Conservation (phyloP, 1,140 invertebrate species). For the Lysiphlebus fabarum region DNA sequence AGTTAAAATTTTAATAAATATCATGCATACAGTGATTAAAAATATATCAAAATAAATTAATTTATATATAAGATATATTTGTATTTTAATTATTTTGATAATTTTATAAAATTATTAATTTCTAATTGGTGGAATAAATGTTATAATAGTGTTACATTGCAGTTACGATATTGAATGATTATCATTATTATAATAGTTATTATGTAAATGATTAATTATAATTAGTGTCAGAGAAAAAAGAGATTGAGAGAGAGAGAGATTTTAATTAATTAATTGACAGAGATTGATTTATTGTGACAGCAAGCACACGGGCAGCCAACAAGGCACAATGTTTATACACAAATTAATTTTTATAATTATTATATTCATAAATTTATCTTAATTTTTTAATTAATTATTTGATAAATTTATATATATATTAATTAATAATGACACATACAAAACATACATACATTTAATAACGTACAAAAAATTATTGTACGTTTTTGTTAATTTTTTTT, state of each 20-base stretch:
- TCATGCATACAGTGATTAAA: too few species aligned
- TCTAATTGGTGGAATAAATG: too few species aligned
- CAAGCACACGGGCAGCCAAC: conserved; percentile 23
- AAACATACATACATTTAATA: conserved; percentile 16
- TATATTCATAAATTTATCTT: conserved; percentile 15
- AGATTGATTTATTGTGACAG: conserved; percentile 12
- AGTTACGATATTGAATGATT: too few species aligned
- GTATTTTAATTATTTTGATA: too few species aligned
- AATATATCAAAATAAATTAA: too few species aligned
- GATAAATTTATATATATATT: conserved; percentile 11
- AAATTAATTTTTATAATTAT: background rate
- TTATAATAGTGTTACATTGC: too few species aligned
- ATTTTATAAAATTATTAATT: too few species aligned
- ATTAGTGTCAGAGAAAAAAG: conserved; percentile 9
- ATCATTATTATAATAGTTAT: conserved; percentile 15
- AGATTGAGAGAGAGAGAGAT: too few species aligned
- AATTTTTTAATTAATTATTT: background rate
- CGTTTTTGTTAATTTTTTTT: conserved; percentile 11
- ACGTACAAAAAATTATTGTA: conserved; percentile 14
- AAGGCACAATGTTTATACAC: conserved; percentile 17
- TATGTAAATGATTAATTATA: background rate
- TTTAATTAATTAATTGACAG: too few species aligned
- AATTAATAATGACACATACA: conserved; percentile 18
- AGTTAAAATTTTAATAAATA: too few species aligned
- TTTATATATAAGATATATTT: too few species aligned